phyloP scores from a whole-genome alignment of 2,113 vertebrate species.

The Calypte anna region DNA sequence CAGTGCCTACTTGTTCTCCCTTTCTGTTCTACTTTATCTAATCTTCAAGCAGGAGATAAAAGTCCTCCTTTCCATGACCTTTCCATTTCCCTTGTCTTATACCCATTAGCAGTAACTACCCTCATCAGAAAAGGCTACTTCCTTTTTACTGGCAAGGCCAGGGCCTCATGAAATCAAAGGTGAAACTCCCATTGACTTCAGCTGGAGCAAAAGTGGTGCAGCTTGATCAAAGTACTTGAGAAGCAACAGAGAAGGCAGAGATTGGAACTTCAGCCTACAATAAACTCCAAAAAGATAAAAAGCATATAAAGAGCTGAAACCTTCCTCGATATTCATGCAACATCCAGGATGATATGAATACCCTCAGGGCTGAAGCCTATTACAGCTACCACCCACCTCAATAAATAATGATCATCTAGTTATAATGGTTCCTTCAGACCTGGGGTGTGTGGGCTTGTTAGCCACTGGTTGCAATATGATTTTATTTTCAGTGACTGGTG shows the following conservation, averaged over 20 bases:
- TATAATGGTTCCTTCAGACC: background rate
- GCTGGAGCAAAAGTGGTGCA: background rate
- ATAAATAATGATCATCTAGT: background rate
- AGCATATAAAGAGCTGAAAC: background rate
- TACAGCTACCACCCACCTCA: background rate
- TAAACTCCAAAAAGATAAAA: constrained; percentile 11
- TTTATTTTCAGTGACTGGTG: background rate
- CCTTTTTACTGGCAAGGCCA: background rate
- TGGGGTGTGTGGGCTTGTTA: background rate
- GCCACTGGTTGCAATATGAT: background rate
- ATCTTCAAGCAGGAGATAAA: background rate
- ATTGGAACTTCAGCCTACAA: background rate
- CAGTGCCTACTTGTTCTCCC: background rate
- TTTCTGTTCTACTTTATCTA: background rate
- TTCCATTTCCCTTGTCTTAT: background rate
- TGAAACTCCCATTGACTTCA: constrained; percentile 5
- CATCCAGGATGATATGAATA: background rate
- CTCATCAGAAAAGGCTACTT: constrained; percentile 40
- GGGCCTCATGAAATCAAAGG: constrained; percentile 16
- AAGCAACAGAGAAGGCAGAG: background rate
- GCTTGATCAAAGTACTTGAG: constrained; percentile 20
- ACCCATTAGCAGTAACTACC: constrained; percentile 2
- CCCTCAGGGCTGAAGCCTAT: background rate
- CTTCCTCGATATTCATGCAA: background rate
- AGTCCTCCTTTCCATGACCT: background rate